Conservation (phyloP, 64 coral and sea anemone species). For the Montipora efflorescens region DNA sequence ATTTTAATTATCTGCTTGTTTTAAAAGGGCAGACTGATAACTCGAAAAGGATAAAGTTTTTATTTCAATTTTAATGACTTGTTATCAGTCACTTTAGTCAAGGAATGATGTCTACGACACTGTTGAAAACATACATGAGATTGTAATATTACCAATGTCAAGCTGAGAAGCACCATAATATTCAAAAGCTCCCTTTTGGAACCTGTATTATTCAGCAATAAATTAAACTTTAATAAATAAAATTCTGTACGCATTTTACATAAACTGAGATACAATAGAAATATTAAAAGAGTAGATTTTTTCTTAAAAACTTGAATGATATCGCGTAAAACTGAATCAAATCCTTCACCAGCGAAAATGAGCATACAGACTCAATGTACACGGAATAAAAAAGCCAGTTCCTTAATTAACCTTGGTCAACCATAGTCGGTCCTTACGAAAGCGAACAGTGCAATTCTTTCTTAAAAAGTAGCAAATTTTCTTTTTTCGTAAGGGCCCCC, state of each 20-base stretch:
- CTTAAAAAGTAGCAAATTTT: slow-evolving; percentile 14
- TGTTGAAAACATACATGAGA: not conserved
- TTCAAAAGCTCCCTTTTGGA: not conserved
- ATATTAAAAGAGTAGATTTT: not conserved
- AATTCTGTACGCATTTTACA: slow-evolving; percentile 22
- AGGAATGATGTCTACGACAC: not conserved
- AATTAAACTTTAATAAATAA: slow-evolving; percentile 39
- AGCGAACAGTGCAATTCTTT: not conserved
- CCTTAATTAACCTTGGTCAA: not conserved
- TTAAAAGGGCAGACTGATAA: slow-evolving; percentile 32
- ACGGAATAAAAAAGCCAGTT: not conserved
- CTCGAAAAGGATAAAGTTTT: slow-evolving; percentile 1
- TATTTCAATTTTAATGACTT: not conserved
- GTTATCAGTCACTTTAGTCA: not conserved
- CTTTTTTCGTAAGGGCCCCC: not conserved
- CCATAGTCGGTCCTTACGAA: not conserved
- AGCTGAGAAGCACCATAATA: slow-evolving; percentile 12
- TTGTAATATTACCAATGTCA: not conserved
- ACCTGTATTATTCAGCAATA: not conserved
- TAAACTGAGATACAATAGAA: slow-evolving; percentile 27
- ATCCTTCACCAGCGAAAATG: not conserved
- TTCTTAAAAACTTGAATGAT: not conserved
- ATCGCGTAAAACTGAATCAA: not conserved
- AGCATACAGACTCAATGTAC: not conserved
- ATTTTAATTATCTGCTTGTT: slow-evolving; percentile 31